Evolutionary conservation across 1,140 invertebrate species (phyloP), one percentile per base, ranked within the genome.

Genomic region (Aleiodes sp.): DNA sequence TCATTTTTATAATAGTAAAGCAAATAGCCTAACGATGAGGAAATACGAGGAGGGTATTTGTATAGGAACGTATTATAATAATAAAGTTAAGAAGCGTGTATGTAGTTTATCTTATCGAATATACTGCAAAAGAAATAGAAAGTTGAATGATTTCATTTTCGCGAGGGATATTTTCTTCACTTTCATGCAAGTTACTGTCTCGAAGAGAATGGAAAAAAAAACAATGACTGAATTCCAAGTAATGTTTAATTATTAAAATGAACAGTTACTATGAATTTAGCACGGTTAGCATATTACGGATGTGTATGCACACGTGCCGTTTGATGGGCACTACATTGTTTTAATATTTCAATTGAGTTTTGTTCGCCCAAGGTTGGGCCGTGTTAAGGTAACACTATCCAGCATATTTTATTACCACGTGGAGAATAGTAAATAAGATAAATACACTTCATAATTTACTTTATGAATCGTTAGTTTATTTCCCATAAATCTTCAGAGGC

Each of bases 21-120:
- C 52, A 37, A 66, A 37, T 59, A 29, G 37, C 29, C 12, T n/a
- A 28, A 52, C 21, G 19, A 52, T 16, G 19, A 16, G 19, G 16
- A 2, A 7, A 16, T 2, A 21, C 7, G 10, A 19, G 4, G 46
- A 21, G 46, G 10, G 10, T 24, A 16, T 52, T 24, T 52, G 46
- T 52, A 52, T 52, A 52, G 26, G 19, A 52, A 24, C 21, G 46
- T 21, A 52, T 52, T 52, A n/a, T n/a, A n/a, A 52, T 52, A 9
- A 43, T 43, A 12, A n/a, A 43, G 39, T 43, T n/a, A 16, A 43
- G 39, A 43, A 52, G 21, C 19, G 19, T 24, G 1, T 9, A 52
- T 52, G 46, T 21, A 52, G 46, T 21, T 52, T 52, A 52, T 52
- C 46, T 52, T 52, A 52, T 52, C 46, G n/a, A n/a, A n/a, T n/a